phyloP scores from a whole-genome alignment of 2,113 vertebrate genomes.

The Marmota flaviventris region DNA sequence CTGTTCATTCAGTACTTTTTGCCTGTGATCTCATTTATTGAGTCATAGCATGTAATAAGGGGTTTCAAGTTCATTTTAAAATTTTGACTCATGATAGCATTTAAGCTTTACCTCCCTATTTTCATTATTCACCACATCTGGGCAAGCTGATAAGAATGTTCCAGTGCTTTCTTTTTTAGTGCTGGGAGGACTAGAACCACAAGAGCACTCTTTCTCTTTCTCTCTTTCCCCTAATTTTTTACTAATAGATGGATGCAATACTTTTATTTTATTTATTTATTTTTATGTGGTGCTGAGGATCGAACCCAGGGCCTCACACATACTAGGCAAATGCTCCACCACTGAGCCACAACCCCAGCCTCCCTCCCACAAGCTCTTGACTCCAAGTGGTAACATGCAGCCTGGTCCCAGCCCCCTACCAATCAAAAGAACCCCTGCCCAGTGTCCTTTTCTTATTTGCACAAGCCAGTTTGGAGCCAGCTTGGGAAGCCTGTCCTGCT shows the following conservation, averaged over 20 bases:
- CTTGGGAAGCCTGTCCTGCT: not conserved
- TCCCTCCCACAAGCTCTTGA: not conserved
- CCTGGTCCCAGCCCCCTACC: not conserved
- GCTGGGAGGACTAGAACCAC: not conserved
- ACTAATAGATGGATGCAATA: too few species aligned
- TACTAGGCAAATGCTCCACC: too few species aligned
- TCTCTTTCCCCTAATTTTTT: too few species aligned
- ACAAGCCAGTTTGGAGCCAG: not conserved
- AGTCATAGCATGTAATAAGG: not conserved
- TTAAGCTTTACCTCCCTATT: not conserved
- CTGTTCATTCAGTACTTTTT: not conserved
- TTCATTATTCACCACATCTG: not conserved
- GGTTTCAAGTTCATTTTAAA: not conserved
- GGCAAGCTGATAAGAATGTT: conserved; percentile 49
- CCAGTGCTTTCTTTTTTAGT: not conserved
- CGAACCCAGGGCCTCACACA: too few species aligned
- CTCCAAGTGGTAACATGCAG: not conserved
- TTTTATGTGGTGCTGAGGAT: too few species aligned
- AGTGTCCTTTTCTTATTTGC: conserved; percentile 9
- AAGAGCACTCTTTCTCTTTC: not conserved
- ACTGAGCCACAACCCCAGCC: too few species aligned
- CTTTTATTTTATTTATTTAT: too few species aligned
- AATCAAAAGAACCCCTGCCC: not conserved
- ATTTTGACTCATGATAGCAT: not conserved
- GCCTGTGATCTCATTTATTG: conserved; percentile 23